These are phyloP conservation scores for Neoascia interrupta DNA, from an alignment of 2,888 invertebrate genomes.

Conservation along the genomic window DNA sequence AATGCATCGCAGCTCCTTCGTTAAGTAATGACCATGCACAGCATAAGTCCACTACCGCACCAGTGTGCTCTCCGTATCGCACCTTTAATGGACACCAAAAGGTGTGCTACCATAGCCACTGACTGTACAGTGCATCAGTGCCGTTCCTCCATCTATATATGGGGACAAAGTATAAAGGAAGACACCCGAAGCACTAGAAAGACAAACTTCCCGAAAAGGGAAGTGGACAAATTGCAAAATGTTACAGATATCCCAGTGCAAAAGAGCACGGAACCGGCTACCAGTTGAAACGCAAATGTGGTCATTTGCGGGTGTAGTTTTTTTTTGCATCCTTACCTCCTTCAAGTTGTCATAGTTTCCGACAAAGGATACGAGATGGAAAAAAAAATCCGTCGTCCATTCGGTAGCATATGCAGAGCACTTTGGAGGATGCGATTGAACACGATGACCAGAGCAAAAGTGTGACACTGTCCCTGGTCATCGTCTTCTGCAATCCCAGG, in stretches of 20 bases:
- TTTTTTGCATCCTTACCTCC: conserved; percentile 11
- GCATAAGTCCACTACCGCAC: conserved; percentile 36
- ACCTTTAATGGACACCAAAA: conserved; percentile 64
- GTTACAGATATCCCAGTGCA: conserved; percentile 49
- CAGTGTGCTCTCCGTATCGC: conserved; percentile 12
- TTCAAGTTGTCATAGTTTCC: conserved; percentile 25
- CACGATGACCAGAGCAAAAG: conserved; percentile 5
- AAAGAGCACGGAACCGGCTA: conserved; percentile 29
- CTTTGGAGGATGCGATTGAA: conserved; percentile 22
- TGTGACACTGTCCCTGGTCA: no score
- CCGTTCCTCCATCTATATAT: not conserved
- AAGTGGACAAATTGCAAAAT: conserved; percentile 68
- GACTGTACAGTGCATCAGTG: no score
- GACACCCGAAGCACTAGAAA: conserved; percentile 36
- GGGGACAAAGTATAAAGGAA: not conserved
- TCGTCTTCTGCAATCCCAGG: conserved; percentile 11
- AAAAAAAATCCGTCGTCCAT: conserved; percentile 24
- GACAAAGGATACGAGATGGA: not conserved
- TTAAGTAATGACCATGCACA: conserved; percentile 68
- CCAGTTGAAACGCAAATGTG: conserved; percentile 64
- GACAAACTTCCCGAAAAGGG: conserved; percentile 62
- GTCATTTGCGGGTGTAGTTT: conserved; percentile 58
- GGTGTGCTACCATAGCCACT: conserved; percentile 36
- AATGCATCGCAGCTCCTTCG: conserved; percentile 74
- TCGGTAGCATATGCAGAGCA: conserved; percentile 40